Percentiles rank a stretch among this genome's conserved stretches.
phyloP scores from a whole-genome alignment of 2,888 invertebrate genomes.

The Gonocerus acuteangulatus region DNA sequence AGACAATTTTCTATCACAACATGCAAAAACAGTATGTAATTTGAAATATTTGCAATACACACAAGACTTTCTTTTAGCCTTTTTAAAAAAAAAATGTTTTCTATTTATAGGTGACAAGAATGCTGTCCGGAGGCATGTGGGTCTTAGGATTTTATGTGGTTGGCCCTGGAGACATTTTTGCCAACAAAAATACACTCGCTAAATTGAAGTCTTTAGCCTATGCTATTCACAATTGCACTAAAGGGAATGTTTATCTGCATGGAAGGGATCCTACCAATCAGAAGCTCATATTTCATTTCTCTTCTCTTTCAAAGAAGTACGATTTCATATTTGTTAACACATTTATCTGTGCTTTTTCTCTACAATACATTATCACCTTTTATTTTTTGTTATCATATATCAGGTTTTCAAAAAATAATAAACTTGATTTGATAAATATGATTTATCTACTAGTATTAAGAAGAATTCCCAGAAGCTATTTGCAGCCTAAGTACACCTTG shows the following conservation, averaged over 20 bases:
- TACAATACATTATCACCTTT: no score
- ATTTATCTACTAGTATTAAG: no score
- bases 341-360: no score
- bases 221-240: conserved; percentile 46
- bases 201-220: conserved; percentile 49
- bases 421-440: no score
- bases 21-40: conserved; percentile 62
- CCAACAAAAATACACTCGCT: conserved; percentile 41
- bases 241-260: conserved; percentile 52
- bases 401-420: no score
- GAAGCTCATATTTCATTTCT: conserved; percentile 55
- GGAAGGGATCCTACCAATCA: conserved; percentile 52
- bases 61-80: neutral
- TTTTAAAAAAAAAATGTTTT: neutral
- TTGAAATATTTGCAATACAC: neutral
- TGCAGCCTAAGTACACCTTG: no score
- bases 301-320: conserved; percentile 48
- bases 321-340: no score
- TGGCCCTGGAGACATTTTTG: conserved; percentile 57
- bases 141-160: conserved; percentile 75
- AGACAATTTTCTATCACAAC: conserved; percentile 65
- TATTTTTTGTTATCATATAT: no score
- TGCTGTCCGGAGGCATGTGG: conserved; percentile 84
- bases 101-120: conserved; percentile 57
- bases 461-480: no score